Base-by-base conservation (phyloP, 2,797 vertebrate genomes). In the Bradypodion pumilum region DNA sequence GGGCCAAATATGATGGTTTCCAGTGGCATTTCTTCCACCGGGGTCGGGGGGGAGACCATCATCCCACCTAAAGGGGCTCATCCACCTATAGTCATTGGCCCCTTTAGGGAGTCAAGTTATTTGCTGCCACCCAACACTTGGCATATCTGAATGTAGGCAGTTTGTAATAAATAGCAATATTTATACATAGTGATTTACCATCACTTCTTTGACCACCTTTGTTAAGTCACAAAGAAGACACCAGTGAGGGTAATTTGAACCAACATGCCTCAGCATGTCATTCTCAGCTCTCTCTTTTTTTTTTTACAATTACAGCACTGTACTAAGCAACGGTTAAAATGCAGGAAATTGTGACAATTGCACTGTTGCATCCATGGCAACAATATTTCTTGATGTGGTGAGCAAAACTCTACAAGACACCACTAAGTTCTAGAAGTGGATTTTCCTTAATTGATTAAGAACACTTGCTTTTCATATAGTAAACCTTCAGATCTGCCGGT, bases 241-340 rank as follows among this genome's bases (percentile, higher is more conserved):
- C 63, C 52, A 80, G 27, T 62, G 21, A 74, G 37, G 37, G 27
- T 40, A 32, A 60, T 82, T 32, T 37, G 23, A 72, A 52, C 29
- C 46, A 40, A 8, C 59, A 73, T 74, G 77, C 10, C 59, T 75
- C 42, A 80, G 68, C 81, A 40, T 86, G 84, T 66, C 63, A 63
- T 29, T 8, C 13, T 44, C 35, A 10, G 23, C 25, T 29, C 21
- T 40, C n/a, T 44, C 25, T 29, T 21, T 40, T n/a, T 44, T 65
- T 35, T 16, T 56, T 44, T 15, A 78, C 59, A 35, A 32, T 25
- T 80, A n/a, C n/a, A n/a, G n/a, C n/a, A n/a, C n/a, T n/a, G n/a
- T n/a, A 70, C 77, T 74, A 79, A 86, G 81, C 81, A 77, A 66
- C 68, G 35, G 60, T 37, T 75, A 76, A n/a, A 70, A 70, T n/a